These are phyloP conservation scores for Pyrgus malvae DNA, from an alignment of 2,888 invertebrate species.

Conservation along the genomic window DNA sequence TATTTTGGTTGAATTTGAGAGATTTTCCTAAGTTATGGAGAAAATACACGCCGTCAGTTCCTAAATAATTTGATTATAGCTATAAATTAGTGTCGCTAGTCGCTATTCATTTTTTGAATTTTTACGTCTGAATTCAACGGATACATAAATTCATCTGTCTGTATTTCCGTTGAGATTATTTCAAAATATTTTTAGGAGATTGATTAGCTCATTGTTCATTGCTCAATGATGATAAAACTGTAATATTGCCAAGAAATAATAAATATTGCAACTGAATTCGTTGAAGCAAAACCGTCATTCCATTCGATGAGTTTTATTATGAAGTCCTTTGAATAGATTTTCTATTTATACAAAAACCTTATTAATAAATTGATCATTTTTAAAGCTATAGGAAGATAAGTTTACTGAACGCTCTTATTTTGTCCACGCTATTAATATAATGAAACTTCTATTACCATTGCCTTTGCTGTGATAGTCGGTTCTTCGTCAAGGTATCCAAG, in stretches of 20 bases:
- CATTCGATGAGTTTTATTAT: no score
- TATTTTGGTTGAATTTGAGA: background rate
- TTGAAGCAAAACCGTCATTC: no score
- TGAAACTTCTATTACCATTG: slow-evolving; percentile 48
- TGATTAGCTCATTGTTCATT: slow-evolving; percentile 9
- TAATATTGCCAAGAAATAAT: background rate
- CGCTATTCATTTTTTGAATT: background rate
- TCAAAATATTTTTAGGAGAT: slow-evolving; percentile 3
- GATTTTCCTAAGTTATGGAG: background rate
- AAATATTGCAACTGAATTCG: no score
- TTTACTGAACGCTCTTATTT: no score
- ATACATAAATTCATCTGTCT: slow-evolving; percentile 7
- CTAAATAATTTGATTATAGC: background rate
- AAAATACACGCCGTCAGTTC: background rate
- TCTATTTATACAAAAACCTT: no score
- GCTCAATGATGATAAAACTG: background rate
- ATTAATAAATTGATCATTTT: no score
- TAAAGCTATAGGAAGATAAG: no score
- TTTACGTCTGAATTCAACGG: background rate
- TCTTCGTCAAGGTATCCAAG: slow-evolving; percentile 47
- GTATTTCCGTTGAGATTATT: background rate
- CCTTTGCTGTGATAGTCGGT: slow-evolving; percentile 49
- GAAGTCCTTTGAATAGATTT: no score
- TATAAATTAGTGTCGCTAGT: slow-evolving; percentile 1
- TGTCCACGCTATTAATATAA: background rate